A percentile compares a stretch with the other conserved stretches of the same genome.
phyloP scores from a whole-genome alignment of 1,140 invertebrate species.

The Philaenus spumarius region DNA sequence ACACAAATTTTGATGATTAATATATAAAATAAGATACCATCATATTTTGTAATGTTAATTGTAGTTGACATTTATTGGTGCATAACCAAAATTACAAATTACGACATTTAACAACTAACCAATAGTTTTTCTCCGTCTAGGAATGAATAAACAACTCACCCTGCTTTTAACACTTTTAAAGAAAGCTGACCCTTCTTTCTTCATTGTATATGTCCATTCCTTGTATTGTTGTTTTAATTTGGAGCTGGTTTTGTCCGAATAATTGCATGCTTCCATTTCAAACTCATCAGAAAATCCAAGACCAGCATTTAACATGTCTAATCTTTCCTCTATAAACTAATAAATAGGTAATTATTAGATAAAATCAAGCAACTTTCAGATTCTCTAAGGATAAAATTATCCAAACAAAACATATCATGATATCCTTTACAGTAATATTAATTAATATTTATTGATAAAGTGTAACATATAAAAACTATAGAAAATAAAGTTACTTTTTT shows the following conservation, averaged over 20 bases:
- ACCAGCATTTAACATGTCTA: conserved; percentile 83
- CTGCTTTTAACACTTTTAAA: conserved; percentile 70
- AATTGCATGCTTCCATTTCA: conserved; percentile 80
- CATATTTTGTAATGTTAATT: no score
- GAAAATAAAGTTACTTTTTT: no score
- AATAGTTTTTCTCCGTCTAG: background rate
- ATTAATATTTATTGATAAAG: no score
- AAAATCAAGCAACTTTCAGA: no score
- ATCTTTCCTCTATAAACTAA: conserved; percentile 87
- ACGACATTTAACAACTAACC: background rate
- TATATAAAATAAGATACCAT: no score
- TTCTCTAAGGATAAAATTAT: no score
- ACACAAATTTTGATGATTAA: no score
- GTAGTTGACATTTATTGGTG: no score
- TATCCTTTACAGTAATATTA: no score
- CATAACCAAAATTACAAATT: no score
- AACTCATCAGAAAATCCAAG: conserved; percentile 90
- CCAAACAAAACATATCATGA: no score
- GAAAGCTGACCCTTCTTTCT: conserved; percentile 58
- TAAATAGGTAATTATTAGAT: conserved; percentile 19
- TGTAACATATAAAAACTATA: no score
- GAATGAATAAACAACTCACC: conserved; percentile 39
- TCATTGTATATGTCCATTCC: conserved; percentile 59
- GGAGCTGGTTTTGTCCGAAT: conserved; percentile 72
- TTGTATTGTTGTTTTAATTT: conserved; percentile 73